Evolutionary conservation across 2,113 vertebrate species (phyloP), one percentile per base, ranked within the genome.

Genomic region (Ranitomeya imitator): DNA sequence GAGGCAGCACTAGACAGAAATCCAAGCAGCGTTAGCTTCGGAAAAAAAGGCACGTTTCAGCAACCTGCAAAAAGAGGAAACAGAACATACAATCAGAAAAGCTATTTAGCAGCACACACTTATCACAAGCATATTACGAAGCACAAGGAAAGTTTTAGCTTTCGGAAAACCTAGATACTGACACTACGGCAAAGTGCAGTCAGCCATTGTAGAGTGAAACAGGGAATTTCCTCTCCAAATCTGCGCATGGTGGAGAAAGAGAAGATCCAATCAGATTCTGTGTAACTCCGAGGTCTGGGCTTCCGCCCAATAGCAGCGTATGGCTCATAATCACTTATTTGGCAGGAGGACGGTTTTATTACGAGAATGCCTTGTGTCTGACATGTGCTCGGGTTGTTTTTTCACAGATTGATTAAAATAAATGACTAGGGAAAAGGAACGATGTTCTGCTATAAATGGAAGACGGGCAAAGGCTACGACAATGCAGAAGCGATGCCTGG

Each of bases 1-100:
- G 93, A 94, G 93, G 91, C 93, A 94, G 93, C 91, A 94, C 92
- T 92, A 94, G 92, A 93, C 91, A 93, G 90, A 93, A 93, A 95
- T 95, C 94, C 94, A 94, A 95, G 94, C 93, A 93, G 94, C 91
- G 92, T 93, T 90, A 93, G 93, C 94, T 95, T 96, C 95, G 94
- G 92, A 92, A 94, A 84, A 83, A 84, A 96, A 95, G 93, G 94
- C 95, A 95, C 94, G 95, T 95, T 94, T 94, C 95, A 96, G 93
- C 94, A 93, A 96, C 94, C 95, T 96, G 95, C 90, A 91, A 93
- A 91, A 92, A 93, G 90, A 94, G 91, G 92, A 93, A 93, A 95
- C 92, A 91, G 94, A 91, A 95, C 91, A 94, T 83, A 91, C 90
- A 91, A 92, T 94, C 92, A 95, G 94, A 78, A 89, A 90, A 80